phyloP scores from a whole-genome alignment of 2,797 vertebrate species.

The Myotis pilosus region DNA sequence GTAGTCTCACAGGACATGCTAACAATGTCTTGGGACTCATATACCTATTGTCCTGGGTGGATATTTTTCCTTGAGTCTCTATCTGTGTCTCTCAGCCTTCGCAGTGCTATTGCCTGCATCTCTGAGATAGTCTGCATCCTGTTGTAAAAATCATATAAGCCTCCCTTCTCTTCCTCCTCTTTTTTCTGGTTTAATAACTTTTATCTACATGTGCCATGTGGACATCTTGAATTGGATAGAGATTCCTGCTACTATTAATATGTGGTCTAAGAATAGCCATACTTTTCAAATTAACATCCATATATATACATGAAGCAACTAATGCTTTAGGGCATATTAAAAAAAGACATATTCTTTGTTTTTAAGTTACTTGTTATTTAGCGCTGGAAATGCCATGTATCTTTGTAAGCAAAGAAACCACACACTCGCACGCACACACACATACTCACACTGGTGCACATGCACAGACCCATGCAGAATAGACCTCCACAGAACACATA shows the following conservation, averaged over 20 bases:
- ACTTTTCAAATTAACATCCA: background rate
- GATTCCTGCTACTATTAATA: background rate
- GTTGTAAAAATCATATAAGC: background rate
- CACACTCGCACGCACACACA: background rate
- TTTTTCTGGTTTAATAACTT: background rate
- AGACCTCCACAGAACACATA: background rate
- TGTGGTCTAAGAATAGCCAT: background rate
- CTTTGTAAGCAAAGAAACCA: background rate
- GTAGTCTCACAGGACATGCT: background rate
- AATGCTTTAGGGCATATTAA: background rate
- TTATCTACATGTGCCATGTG: background rate
- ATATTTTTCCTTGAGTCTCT: background rate
- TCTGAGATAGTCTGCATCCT: background rate
- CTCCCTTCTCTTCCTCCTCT: background rate
- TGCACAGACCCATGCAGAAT: background rate
- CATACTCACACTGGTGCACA: background rate
- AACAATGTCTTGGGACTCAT: background rate
- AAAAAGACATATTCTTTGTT: background rate
- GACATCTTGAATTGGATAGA: background rate
- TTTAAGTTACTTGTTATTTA: background rate
- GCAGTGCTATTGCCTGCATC: background rate
- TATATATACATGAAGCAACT: background rate
- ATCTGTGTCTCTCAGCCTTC: background rate
- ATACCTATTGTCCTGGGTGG: background rate
- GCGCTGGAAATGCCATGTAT: background rate